phyloP scores from a whole-genome alignment of 2,888 invertebrate genomes.

The Trisateles emortualis region DNA sequence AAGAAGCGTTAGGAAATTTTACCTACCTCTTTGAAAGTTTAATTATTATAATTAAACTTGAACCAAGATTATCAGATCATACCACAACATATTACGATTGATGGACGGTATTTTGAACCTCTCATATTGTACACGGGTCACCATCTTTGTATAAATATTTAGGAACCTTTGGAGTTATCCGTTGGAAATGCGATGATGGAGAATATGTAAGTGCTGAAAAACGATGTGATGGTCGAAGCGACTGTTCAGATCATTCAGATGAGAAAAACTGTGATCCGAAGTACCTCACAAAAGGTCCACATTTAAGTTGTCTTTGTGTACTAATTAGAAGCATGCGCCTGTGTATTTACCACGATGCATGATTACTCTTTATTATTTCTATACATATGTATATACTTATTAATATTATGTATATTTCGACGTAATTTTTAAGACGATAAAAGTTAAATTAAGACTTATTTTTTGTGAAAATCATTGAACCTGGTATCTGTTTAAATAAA shows the following conservation, averaged over 20 bases:
- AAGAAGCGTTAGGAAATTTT: no score
- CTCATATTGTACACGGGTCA: not conserved
- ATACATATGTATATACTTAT: no score
- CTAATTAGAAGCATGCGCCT: slow-evolving; percentile 33
- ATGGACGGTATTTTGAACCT: slow-evolving; percentile 11
- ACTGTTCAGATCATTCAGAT: slow-evolving; percentile 88
- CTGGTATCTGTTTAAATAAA: not conserved
- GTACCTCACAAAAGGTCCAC: slow-evolving; percentile 45
- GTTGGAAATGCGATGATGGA: slow-evolving; percentile 62
- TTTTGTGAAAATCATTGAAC: no score
- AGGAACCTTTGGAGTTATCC: slow-evolving; percentile 34
- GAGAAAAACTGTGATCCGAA: slow-evolving; percentile 79
- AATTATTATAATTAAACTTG: no score
- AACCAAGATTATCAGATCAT: no score
- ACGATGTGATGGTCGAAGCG: slow-evolving; percentile 76
- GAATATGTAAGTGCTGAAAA: slow-evolving; percentile 65
- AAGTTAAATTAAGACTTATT: no score
- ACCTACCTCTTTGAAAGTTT: no score
- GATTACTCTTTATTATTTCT: not conserved
- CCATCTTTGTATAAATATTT: slow-evolving; percentile 26
- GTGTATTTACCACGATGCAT: slow-evolving; percentile 4
- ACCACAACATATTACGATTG: slow-evolving; percentile 11
- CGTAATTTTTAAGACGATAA: no score
- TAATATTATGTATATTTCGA: no score
- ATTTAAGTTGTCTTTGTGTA: slow-evolving; percentile 12